Evolutionary conservation across 1,140 invertebrate genomes (phyloP).

Genomic region (Acyrthosiphon pisum): DNA sequence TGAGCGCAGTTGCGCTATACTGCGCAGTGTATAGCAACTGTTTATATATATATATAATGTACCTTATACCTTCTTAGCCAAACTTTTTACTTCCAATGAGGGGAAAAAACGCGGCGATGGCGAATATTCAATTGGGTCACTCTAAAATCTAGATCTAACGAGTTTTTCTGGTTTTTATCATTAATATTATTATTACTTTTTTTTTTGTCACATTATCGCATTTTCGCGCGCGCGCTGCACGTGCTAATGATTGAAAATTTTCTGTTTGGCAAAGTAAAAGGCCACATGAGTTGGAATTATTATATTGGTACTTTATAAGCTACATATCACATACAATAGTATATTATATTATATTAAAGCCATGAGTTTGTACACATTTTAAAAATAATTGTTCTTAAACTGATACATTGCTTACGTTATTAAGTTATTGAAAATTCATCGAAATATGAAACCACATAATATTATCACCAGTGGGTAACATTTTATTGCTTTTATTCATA

Average conservation of each 20-base stretch:
- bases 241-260: neutral
- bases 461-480: too few relatives aligned
- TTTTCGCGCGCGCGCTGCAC: neutral
- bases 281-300: neutral
- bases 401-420: too few relatives aligned
- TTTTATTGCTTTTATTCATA: too few relatives aligned
- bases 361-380: neutral
- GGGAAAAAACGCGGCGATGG: neutral
- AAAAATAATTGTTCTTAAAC: neutral
- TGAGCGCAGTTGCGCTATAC: neutral
- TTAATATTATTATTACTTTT: neutral
- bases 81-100: slow-evolving; percentile 24
- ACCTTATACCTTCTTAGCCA: neutral
- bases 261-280: neutral
- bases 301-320: neutral
- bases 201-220: neutral
- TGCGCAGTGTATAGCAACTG: neutral
- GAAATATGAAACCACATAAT: too few relatives aligned
- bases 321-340: too few relatives aligned
- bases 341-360: too few relatives aligned
- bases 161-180: neutral
- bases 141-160: neutral
- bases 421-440: neutral
- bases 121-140: slow-evolving; percentile 37
- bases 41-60: neutral